phyloP scores from a whole-genome alignment of 2,797 vertebrate species.

The Sebastes elongatus region DNA sequence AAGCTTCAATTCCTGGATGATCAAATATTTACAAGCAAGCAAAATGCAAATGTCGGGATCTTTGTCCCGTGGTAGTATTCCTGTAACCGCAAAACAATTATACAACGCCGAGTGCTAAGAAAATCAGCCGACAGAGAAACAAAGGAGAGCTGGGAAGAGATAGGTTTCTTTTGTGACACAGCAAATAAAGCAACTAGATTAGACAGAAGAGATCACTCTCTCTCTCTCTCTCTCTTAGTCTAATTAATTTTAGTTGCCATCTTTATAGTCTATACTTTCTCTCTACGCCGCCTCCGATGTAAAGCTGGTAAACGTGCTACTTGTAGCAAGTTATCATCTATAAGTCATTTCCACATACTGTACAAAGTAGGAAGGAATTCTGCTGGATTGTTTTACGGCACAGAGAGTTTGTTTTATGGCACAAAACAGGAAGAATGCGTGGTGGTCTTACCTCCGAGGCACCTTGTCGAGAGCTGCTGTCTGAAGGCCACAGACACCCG shows the following conservation, averaged over 20 bases:
- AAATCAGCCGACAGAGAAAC: conserved; percentile 19
- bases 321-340: background rate
- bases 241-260: conserved; percentile 7
- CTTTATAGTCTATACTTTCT: background rate
- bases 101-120: background rate
- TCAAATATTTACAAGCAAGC: conserved; percentile 65
- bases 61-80: conserved; percentile 25
- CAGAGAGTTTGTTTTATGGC: background rate
- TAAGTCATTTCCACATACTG: background rate
- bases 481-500: conserved; percentile 91
- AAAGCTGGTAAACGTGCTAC: conserved; percentile 19
- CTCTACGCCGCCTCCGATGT: background rate
- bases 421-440: conserved; percentile 5
- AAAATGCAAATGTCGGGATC: conserved; percentile 52
- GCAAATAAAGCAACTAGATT: background rate
- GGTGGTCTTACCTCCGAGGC: conserved; percentile 88
- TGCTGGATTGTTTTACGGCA: no score
- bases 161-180: background rate
- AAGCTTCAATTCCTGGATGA: conserved; percentile 51
- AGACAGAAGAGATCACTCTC: conserved; percentile 11
- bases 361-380: background rate
- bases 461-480: conserved; percentile 84
- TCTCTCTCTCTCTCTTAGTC: background rate
- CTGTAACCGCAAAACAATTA: conserved; percentile 28
- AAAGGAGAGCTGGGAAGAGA: conserved; percentile 29